Evolutionary conservation across 2,888 invertebrate genomes (phyloP).

Genomic region (Euplagia quadripunctaria): DNA sequence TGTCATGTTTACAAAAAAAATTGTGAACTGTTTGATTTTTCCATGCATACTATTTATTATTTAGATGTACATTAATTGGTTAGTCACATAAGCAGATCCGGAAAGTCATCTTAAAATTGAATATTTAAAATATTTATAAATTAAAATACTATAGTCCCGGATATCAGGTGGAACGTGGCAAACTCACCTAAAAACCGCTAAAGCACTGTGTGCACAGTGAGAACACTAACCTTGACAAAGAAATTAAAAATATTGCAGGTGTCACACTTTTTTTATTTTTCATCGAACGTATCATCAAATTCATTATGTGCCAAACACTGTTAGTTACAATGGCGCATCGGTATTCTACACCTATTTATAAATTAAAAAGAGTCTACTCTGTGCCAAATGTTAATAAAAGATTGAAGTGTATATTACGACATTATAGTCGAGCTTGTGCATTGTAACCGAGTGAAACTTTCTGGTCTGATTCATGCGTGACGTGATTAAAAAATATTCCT

Average conservation of each 20-base stretch:
- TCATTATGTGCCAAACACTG: constrained; percentile 42
- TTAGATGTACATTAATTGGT: too few species aligned
- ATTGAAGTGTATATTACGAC: constrained; percentile 33
- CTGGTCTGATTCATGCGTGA: neutral
- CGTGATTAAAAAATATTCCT: constrained; percentile 5
- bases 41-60: too few species aligned
- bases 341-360: constrained; percentile 55
- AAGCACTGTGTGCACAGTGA: too few species aligned
- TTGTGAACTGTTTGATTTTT: too few species aligned
- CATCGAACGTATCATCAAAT: neutral
- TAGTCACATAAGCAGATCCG: too few species aligned
- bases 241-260: neutral
- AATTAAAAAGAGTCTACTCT: constrained; percentile 33
- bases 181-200: too few species aligned
- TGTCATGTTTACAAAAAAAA: too few species aligned
- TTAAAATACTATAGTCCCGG: too few species aligned
- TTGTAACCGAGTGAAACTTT: neutral
- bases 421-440: constrained; percentile 30
- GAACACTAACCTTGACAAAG: too few species aligned
- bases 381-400: constrained; percentile 52
- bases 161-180: too few species aligned
- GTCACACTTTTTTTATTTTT: neutral
- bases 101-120: too few species aligned
- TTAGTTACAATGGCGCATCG: constrained; percentile 39
- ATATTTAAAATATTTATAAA: too few species aligned